A percentile compares a stretch with the other conserved stretches of the same genome.
phyloP scores from a whole-genome alignment of 2,888 invertebrate species.

The Myathropa florea region DNA sequence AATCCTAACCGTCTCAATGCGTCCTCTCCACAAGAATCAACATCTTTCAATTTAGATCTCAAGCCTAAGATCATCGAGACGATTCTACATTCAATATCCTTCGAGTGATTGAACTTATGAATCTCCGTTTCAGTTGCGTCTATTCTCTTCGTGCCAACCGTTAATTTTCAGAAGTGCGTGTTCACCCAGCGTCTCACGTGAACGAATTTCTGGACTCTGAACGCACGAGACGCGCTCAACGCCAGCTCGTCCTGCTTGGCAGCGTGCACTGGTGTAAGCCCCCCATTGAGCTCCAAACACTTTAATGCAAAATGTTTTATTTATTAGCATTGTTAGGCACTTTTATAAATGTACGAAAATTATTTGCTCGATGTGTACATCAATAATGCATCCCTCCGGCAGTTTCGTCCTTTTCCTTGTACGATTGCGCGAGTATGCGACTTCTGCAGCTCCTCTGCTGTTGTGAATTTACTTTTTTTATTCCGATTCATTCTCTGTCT shows the following conservation, averaged over 20 bases:
- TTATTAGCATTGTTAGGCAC: constrained; percentile 74
- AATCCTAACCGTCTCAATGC: not conserved
- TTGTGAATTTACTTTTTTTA: not conserved
- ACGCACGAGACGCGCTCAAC: constrained; percentile 34
- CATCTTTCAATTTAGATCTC: not conserved
- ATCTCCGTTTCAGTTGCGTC: not conserved
- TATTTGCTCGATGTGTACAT: constrained; percentile 74
- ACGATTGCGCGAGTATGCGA: constrained; percentile 1
- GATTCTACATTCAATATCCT: not conserved
- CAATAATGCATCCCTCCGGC: constrained; percentile 72
- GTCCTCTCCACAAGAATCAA: not conserved
- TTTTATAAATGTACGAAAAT: constrained; percentile 74
- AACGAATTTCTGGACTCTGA: constrained; percentile 19
- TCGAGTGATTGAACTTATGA: constrained; percentile 12
- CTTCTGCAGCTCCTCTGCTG: constrained; percentile 20
- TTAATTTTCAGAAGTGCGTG: constrained; percentile 29
- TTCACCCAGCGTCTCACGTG: constrained; percentile 26
- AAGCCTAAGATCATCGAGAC: constrained; percentile 11
- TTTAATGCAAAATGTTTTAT: constrained; percentile 75
- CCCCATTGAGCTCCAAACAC: constrained; percentile 74
- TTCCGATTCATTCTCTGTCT: constrained; percentile 11
- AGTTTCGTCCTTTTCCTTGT: constrained; percentile 69
- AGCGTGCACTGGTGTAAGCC: constrained; percentile 63
- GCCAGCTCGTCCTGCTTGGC: constrained; percentile 1
- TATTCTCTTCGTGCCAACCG: not conserved